Conservation (phyloP, 2,888 invertebrate species). For the Seira ritae region DNA sequence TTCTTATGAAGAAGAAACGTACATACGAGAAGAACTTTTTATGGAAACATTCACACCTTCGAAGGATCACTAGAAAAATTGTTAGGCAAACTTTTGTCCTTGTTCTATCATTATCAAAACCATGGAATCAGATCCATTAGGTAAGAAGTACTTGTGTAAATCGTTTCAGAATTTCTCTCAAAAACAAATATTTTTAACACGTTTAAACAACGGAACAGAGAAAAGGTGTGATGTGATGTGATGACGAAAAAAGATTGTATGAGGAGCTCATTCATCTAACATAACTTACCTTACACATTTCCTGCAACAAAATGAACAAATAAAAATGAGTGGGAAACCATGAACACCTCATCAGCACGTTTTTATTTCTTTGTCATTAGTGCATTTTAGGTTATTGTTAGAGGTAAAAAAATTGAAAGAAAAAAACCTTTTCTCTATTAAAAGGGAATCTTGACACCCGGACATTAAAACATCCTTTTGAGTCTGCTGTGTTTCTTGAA, state of each 20-base stretch:
- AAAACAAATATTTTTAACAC: neutral
- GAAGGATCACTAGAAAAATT: slow-evolving; percentile 35
- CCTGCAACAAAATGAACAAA: neutral
- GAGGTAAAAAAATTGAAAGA: neutral
- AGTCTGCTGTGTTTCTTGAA: neutral
- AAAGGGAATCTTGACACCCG: neutral
- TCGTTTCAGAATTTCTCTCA: neutral
- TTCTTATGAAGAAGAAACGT: neutral
- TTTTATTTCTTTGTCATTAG: no score
- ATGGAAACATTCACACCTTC: slow-evolving; percentile 57
- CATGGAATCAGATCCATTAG: neutral
- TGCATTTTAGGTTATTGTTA: no score
- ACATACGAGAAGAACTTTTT: slow-evolving; percentile 14
- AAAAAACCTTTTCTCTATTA: neutral
- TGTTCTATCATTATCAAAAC: slow-evolving; percentile 7
- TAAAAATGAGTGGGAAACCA: neutral
- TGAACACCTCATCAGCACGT: no score
- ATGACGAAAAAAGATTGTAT: no score
- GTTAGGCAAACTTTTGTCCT: slow-evolving; percentile 1
- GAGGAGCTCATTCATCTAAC: no score
- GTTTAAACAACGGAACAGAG: neutral
- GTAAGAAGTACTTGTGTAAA: slow-evolving; percentile 3
- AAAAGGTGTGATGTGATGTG: neutral
- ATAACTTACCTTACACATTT: neutral
- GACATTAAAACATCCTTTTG: neutral